These are phyloP conservation scores for Noctua comes DNA, from an alignment of 2,888 invertebrate species.

Conservation along the genomic window DNA sequence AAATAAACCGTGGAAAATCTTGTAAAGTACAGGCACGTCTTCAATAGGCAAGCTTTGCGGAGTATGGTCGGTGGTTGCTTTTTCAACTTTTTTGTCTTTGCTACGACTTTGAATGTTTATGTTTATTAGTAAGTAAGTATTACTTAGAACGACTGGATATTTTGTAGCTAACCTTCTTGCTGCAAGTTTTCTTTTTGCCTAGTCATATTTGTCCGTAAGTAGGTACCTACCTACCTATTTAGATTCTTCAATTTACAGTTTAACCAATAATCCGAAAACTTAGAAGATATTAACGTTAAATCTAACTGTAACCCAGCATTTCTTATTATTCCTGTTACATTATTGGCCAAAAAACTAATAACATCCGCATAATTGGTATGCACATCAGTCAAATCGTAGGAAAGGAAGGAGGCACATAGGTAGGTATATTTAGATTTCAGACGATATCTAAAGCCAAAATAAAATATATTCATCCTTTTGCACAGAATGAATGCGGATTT, in stretches of 20 bases:
- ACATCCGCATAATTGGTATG: conserved; percentile 52
- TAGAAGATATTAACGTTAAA: too few relatives aligned
- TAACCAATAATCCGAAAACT: not conserved
- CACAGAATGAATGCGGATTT: conserved; percentile 42
- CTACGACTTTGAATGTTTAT: conserved; percentile 31
- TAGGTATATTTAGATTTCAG: conserved; percentile 15
- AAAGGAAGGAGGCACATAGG: conserved; percentile 40
- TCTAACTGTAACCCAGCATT: not conserved
- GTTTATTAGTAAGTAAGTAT: conserved; percentile 30
- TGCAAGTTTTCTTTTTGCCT: not conserved
- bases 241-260: not conserved
- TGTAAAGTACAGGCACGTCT: conserved; percentile 37
- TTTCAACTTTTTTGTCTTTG: conserved; percentile 35
- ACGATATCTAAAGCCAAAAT: conserved; percentile 34
- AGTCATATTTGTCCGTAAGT: not conserved
- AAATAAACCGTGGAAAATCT: conserved; percentile 53
- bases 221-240: not conserved
- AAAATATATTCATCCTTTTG: conserved; percentile 48
- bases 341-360: not conserved
- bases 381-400: conserved; percentile 27
- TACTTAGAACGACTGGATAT: conserved; percentile 16
- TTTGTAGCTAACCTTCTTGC: not conserved
- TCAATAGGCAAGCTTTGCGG: conserved; percentile 23
- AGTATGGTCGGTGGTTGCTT: conserved; percentile 17
- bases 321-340: conserved; percentile 1